phyloP scores from a whole-genome alignment of 2,797 vertebrate species.

The Florisuga fusca region DNA sequence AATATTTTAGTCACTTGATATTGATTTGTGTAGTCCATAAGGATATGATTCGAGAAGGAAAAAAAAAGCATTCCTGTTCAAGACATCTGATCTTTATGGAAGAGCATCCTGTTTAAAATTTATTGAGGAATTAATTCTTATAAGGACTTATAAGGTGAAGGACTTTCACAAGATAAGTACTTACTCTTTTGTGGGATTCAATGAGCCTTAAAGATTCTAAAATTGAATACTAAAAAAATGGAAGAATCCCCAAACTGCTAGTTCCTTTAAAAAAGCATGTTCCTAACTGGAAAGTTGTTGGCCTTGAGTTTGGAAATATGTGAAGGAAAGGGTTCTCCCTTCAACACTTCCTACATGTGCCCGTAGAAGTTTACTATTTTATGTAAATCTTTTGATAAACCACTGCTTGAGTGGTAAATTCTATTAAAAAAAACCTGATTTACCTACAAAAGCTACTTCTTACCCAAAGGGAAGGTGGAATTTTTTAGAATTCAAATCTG shows the following conservation, averaged over 20 bases:
- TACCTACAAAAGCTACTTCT: neutral
- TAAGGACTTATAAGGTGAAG: neutral
- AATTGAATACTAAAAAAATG: neutral
- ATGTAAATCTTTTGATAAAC: neutral
- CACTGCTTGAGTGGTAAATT: neutral
- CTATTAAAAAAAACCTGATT: neutral
- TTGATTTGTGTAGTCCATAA: neutral
- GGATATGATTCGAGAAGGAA: neutral
- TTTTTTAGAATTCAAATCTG: neutral
- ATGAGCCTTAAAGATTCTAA: neutral
- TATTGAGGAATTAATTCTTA: neutral
- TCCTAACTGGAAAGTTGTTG: neutral
- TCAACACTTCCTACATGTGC: constrained; percentile 31
- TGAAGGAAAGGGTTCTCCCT: neutral
- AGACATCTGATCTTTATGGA: neutral
- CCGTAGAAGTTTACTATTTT: neutral
- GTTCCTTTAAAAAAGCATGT: neutral
- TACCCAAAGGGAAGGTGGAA: neutral
- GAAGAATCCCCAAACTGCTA: neutral
- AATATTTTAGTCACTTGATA: no score
- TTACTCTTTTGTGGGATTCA: neutral
- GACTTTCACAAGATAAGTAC: neutral
- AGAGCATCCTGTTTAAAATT: neutral
- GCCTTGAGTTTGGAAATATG: neutral
- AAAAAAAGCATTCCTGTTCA: neutral